Evolutionary conservation across 2,888 invertebrate genomes (phyloP).

Genomic region (Callinectes sapidus): DNA sequence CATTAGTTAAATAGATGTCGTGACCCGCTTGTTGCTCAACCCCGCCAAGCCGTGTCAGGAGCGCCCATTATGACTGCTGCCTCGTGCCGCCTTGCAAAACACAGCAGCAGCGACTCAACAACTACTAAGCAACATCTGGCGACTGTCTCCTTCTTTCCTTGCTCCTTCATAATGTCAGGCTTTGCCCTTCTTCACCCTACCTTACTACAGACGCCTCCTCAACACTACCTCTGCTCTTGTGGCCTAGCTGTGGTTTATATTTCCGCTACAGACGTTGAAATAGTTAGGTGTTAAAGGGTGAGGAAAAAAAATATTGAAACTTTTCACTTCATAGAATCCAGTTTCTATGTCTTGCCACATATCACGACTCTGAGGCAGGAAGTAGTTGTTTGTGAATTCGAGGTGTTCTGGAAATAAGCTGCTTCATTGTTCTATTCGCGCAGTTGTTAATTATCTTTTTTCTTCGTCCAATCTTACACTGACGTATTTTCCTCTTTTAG

Average conservation of each 20-base stretch:
- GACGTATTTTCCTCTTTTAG: background rate
- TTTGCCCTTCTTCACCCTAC: background rate
- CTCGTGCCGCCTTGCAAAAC: background rate
- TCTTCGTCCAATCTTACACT: background rate
- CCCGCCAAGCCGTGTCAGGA: background rate
- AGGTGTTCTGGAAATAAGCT: background rate
- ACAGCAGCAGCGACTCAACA: background rate
- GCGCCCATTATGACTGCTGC: background rate
- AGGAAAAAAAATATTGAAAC: background rate
- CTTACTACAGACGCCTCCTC: background rate
- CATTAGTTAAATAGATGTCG: constrained; percentile 14
- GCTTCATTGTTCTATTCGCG: background rate
- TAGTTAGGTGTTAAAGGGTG: background rate
- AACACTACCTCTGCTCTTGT: background rate
- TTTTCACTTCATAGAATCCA: background rate
- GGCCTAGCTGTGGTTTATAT: background rate
- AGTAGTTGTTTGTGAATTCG: background rate
- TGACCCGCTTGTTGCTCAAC: constrained; percentile 20
- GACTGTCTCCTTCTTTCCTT: background rate
- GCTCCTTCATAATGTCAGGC: background rate
- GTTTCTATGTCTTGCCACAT: background rate
- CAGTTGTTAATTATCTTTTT: background rate
- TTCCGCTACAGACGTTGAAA: background rate
- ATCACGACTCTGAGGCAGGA: background rate
- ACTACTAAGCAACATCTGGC: background rate